phyloP scores from a whole-genome alignment of 2,888 invertebrate genomes.

The Allophyes oxyacanthae region DNA sequence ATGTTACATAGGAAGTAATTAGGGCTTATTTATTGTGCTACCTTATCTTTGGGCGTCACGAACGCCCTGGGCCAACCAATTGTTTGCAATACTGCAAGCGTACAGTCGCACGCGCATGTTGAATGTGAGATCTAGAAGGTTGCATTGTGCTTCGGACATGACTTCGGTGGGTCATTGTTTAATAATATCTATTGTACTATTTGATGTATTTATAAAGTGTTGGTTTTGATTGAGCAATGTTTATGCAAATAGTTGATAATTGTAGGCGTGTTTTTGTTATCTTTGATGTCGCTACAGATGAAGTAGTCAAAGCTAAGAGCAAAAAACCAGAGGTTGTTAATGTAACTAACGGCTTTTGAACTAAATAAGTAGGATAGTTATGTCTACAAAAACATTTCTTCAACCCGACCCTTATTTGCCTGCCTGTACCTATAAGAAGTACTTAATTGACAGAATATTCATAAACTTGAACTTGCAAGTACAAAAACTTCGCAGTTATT shows the following conservation, averaged over 20 bases:
- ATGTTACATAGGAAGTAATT: conserved; percentile 82
- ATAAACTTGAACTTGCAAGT: conserved; percentile 30
- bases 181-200: conserved; percentile 51
- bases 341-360: neutral
- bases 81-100: conserved; percentile 58
- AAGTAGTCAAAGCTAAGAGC: neutral
- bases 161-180: conserved; percentile 44
- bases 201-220: conserved; percentile 34
- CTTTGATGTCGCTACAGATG: neutral
- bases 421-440: conserved; percentile 16
- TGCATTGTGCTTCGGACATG: conserved; percentile 45
- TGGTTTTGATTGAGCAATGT: conserved; percentile 27
- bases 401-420: neutral
- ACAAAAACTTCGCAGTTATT: conserved; percentile 33
- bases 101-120: conserved; percentile 49
- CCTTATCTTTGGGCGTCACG: conserved; percentile 81
- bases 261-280: conserved; percentile 8
- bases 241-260: conserved; percentile 20
- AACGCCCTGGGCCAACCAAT: conserved; percentile 63
- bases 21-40: conserved; percentile 82
- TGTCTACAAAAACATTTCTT: no score
- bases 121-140: conserved; percentile 40
- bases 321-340: neutral
- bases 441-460: neutral
- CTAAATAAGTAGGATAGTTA: no score